Conservation (phyloP, 2,888 invertebrate species). For the Stenolophus ochropezus region DNA sequence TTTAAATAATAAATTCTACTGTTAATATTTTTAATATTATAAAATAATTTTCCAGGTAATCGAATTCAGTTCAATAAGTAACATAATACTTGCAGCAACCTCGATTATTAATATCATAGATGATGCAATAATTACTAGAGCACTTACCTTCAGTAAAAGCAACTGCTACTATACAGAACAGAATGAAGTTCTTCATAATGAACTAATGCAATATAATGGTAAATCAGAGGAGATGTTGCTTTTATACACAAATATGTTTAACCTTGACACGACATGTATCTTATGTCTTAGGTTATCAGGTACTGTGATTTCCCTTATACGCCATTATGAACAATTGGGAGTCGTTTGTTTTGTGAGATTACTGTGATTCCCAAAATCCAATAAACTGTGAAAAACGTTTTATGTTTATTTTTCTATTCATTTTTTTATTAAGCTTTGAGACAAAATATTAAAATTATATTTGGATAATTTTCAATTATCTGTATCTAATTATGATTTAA, state of each 20-base stretch:
- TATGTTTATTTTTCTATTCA: too few relatives aligned
- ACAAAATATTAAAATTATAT: too few relatives aligned
- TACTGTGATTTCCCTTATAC: not conserved
- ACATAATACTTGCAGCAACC: not conserved
- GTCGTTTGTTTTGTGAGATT: too few relatives aligned
- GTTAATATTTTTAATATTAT: not conserved
- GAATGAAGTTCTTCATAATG: constrained; percentile 3
- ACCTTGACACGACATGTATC: constrained; percentile 44
- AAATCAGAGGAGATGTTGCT: too few relatives aligned
- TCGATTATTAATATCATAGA: not conserved
- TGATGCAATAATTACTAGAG: not conserved
- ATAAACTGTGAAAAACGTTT: too few relatives aligned
- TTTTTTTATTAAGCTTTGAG: too few relatives aligned
- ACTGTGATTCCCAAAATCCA: not conserved
- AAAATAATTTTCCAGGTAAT: not conserved
- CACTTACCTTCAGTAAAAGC: constrained; percentile 26
- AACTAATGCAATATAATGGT: too few relatives aligned
- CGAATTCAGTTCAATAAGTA: not conserved
- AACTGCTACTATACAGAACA: not conserved
- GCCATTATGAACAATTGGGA: too few relatives aligned
- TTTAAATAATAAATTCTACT: too few relatives aligned
- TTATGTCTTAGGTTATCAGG: not conserved
- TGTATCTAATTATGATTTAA: too few relatives aligned
- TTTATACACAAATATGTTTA: constrained; percentile 10
- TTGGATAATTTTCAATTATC: too few relatives aligned